Conservation (phyloP, 2,888 invertebrate species). For the Actias luna region DNA sequence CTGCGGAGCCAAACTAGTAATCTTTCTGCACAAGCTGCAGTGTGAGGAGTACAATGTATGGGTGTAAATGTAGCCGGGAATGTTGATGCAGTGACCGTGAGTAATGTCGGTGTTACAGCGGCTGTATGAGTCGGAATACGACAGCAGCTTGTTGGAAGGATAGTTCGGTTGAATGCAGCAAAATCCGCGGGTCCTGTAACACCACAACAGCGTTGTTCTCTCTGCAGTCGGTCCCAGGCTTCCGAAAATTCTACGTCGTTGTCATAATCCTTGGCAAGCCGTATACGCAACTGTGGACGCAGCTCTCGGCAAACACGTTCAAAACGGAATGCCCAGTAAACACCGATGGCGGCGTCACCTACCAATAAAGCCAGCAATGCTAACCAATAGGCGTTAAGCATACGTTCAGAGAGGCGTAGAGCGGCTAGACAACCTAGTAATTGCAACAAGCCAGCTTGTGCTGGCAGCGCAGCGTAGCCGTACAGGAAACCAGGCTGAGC, state of each 20-base stretch:
- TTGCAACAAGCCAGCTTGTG: slow-evolving; percentile 87
- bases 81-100: slow-evolving; percentile 59
- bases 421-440: slow-evolving; percentile 92
- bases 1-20: slow-evolving; percentile 88
- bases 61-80: slow-evolving; percentile 62
- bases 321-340: slow-evolving; percentile 92
- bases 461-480: slow-evolving; percentile 90
- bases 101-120: slow-evolving; percentile 77
- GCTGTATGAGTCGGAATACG: slow-evolving; percentile 67
- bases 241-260: slow-evolving; percentile 87
- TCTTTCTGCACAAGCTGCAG: slow-evolving; percentile 87
- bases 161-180: slow-evolving; percentile 67
- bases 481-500: slow-evolving; percentile 92
- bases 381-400: slow-evolving; percentile 92
- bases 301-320: slow-evolving; percentile 89
- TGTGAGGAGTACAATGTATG: slow-evolving; percentile 72
- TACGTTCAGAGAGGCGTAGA: slow-evolving; percentile 88
- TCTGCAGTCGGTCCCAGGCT: slow-evolving; percentile 89
- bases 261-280: slow-evolving; percentile 86
- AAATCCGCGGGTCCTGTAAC: slow-evolving; percentile 84
- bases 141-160: slow-evolving; percentile 72
- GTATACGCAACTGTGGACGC: slow-evolving; percentile 84
- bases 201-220: slow-evolving; percentile 90
- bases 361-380: slow-evolving; percentile 89
- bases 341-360: slow-evolving; percentile 91